These are phyloP conservation scores for Diachasmimorpha longicaudata DNA, from an alignment of 1,140 invertebrate species.

Conservation along the genomic window DNA sequence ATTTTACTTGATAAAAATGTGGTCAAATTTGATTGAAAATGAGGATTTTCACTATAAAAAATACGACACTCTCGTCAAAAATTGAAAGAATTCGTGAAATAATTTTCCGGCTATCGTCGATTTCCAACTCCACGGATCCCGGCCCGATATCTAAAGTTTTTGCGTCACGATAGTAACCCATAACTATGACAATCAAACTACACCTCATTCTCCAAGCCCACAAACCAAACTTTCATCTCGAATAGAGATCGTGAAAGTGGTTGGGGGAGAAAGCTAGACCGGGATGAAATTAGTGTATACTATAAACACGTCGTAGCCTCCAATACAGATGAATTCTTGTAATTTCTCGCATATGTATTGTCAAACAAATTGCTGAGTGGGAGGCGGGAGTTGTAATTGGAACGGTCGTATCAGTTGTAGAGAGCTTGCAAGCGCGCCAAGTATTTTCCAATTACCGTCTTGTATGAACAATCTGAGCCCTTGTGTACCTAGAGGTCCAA, in stretches of 20 bases:
- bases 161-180: not conserved
- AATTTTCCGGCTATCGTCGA: no score
- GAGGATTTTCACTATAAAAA: no score
- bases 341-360: not conserved
- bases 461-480: conserved; percentile 40
- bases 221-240: not conserved
- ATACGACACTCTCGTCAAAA: no score
- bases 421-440: conserved; percentile 34
- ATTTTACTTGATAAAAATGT: no score
- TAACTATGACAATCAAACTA: not conserved
- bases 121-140: not conserved
- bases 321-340: not conserved
- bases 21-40: no score
- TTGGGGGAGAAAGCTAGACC: not conserved
- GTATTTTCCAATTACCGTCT: conserved; percentile 51
- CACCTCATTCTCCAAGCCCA: not conserved
- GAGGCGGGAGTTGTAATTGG: not conserved
- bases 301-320: not conserved
- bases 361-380: conserved; percentile 29
- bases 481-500: conserved; percentile 16
- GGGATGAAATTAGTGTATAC: not conserved
- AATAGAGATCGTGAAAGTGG: not conserved
- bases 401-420: conserved; percentile 7
- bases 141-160: not conserved
- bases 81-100: no score